Base-by-base conservation (phyloP, 2,113 vertebrate species). In the Megaceryle maxima region DNA sequence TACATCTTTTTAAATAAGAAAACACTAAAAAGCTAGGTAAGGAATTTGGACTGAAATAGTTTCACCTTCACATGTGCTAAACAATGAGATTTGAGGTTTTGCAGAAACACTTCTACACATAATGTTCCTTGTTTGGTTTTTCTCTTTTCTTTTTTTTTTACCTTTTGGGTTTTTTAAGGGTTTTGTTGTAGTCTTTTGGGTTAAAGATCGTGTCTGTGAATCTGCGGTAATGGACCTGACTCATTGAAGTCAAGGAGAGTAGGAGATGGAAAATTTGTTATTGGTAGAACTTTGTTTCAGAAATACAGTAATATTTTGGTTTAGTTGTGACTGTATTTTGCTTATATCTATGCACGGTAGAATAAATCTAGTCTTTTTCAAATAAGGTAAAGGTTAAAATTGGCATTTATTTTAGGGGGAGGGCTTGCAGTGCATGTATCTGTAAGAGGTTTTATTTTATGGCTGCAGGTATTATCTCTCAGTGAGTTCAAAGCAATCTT, bases 321-420 rank as follows among this genome's bases (percentile, higher is more conserved):
- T 85, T 83, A 78, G 73, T 79, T 77, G 31, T 35, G 33, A 31
- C 94, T 64, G 43, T 73, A 69, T 73, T 94, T 76, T 92, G 60
- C 55, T 90, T 91, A 37, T 53, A 91, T 28, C 53, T 83, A 10
- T 83, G 48, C 41, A 76, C 46, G 74, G 37, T 37, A 82, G 60
- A 84, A 46, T 66, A 94, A 79, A 87, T 95, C 75, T 64, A 56
- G 44, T 55, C 83, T 93, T 95, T 92, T 91, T 62, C 59, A 41
- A 55, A 76, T 19, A 63, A 96, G 88, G 81, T 48, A 69, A 86
- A 95, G 76, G 87, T 96, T 93, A 93, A 85, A 95, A 96, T 89
- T 73, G 64, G 72, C 55, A 14, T 95, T 94, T 73, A 76, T 88
- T 74, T 87, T 41, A 35, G 29, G 70, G 69, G 51, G 39, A 93